Evolutionary conservation across 2,113 vertebrate genomes (phyloP).

Genomic region (Notiomystis cincta): DNA sequence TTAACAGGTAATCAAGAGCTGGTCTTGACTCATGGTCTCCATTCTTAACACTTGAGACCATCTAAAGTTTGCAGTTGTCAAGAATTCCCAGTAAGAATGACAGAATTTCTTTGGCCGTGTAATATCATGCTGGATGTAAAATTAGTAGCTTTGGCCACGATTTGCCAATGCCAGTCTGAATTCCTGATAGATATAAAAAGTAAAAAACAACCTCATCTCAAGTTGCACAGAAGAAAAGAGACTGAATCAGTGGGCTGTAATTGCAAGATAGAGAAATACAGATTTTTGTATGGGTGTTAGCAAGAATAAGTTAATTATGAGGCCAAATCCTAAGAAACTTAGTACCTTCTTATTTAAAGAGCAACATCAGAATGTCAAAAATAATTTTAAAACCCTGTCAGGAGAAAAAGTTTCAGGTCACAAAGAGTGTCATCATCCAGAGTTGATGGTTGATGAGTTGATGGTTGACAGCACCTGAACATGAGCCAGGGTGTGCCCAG

Average conservation of each 20-base stretch:
- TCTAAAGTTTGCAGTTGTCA: background rate
- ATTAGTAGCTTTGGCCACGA: background rate
- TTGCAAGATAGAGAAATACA: background rate
- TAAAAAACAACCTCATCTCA: background rate
- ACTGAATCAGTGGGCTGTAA: background rate
- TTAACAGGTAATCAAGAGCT: background rate
- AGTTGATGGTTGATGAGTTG: too few relatives aligned
- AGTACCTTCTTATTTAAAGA: background rate
- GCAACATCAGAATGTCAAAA: background rate
- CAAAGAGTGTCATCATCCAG: background rate
- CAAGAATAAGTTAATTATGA: background rate
- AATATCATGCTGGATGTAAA: background rate
- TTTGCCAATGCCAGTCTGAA: background rate
- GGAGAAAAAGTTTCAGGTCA: background rate
- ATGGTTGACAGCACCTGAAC: background rate
- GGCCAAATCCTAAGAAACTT: background rate
- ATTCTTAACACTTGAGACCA: background rate
- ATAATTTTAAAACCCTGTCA: background rate
- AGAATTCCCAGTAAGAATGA: background rate
- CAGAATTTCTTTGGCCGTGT: background rate
- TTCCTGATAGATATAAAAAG: background rate
- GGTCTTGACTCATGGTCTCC: background rate
- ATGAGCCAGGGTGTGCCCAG: rapidly evolving
- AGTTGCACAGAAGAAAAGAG: background rate
- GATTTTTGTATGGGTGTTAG: background rate